phyloP scores from a whole-genome alignment of 2,888 invertebrate species.

The Drosophila helvetica region DNA sequence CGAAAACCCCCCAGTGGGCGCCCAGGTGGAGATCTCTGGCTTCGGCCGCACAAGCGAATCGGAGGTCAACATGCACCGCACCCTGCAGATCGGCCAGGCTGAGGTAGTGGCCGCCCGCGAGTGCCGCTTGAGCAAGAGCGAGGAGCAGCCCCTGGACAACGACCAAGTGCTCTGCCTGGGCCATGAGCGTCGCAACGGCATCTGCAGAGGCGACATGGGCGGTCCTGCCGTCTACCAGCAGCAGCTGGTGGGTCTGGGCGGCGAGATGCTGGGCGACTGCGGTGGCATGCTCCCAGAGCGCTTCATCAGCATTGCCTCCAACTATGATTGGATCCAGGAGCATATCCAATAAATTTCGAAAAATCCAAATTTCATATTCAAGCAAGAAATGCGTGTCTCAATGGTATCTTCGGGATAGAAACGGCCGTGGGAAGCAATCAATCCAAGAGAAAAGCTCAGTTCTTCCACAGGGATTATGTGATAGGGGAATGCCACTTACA shows the following conservation, averaged over 20 bases:
- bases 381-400: not conserved
- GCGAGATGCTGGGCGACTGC: conserved; percentile 71
- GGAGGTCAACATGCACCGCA: conserved; percentile 55
- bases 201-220: conserved; percentile 81
- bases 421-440: too few species aligned
- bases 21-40: conserved; percentile 72
- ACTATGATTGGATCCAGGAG: conserved; percentile 68
- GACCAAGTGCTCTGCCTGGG: conserved; percentile 76
- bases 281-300: conserved; percentile 74
- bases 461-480: not conserved
- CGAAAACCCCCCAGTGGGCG: conserved; percentile 49
- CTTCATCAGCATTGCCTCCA: conserved; percentile 67
- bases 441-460: too few species aligned
- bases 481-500: too few species aligned
- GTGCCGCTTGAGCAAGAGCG: conserved; percentile 38
- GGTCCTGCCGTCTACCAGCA: conserved; percentile 76
- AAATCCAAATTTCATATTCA: not conserved
- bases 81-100: conserved; percentile 59
- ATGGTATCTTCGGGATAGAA: not conserved
- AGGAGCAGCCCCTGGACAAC: conserved; percentile 17
- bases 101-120: conserved; percentile 42
- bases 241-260: conserved; percentile 75
- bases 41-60: conserved; percentile 71
- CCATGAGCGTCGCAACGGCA: conserved; percentile 73
- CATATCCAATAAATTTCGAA: conserved; percentile 53